Conservation (phyloP, 2,888 invertebrate species). For the Eumacrocentrus americanus region DNA sequence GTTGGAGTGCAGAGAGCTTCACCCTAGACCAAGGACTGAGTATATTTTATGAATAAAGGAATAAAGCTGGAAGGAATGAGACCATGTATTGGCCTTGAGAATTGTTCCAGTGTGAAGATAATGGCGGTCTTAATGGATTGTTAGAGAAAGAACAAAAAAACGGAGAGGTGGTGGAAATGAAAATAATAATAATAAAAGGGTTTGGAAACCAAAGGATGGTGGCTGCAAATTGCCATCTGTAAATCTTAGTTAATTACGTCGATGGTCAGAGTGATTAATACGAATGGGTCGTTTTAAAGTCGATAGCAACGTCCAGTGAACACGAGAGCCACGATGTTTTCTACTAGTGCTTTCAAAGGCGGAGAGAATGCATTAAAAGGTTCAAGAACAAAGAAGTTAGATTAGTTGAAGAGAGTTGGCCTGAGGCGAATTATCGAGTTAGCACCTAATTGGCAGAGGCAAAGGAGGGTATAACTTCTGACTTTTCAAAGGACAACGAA, state of each 20-base stretch:
- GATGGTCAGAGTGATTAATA: constrained; percentile 35
- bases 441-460: not conserved
- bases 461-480: not conserved
- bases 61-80: no score
- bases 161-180: not conserved
- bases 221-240: constrained; percentile 35
- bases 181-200: not conserved
- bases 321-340: constrained; percentile 8
- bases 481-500: not conserved
- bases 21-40: no score
- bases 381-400: not conserved
- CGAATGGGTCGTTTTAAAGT: constrained; percentile 32
- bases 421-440: not conserved
- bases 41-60: no score
- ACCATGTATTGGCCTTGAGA: not conserved
- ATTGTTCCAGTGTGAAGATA: not conserved
- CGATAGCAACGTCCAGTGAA: constrained; percentile 28
- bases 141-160: constrained; percentile 5
- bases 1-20: no score
- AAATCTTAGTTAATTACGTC: constrained; percentile 37
- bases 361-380: not conserved
- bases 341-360: not conserved
- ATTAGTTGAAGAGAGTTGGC: not conserved
- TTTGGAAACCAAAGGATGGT: constrained; percentile 21
- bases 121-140: constrained; percentile 8